phyloP scores from a whole-genome alignment of 2,113 vertebrate species.

The Sitta europaea region DNA sequence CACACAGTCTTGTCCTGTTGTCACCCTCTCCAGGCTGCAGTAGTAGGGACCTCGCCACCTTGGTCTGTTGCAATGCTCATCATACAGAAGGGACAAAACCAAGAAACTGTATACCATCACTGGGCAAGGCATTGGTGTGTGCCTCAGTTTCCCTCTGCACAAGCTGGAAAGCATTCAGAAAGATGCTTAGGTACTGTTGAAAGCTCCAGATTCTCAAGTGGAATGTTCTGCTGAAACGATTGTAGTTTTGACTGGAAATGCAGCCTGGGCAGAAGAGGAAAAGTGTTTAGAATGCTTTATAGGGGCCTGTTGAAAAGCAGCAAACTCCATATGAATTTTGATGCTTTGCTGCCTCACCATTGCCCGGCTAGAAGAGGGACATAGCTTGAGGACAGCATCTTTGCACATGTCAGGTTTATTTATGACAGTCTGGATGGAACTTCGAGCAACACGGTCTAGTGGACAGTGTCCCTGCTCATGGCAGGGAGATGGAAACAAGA shows the following conservation, averaged over 20 bases:
- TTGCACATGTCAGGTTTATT: background rate
- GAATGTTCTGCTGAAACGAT: background rate
- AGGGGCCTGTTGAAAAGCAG: background rate
- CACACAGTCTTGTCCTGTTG: background rate
- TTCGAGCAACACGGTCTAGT: background rate
- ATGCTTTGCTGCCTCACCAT: background rate
- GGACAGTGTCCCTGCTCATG: background rate
- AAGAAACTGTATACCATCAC: rapidly evolving
- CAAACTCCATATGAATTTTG: rapidly evolving
- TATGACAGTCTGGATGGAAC: background rate
- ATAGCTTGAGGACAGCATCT: background rate
- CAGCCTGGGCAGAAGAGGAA: background rate
- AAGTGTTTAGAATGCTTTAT: background rate
- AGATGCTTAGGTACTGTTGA: background rate
- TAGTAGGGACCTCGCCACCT: background rate
- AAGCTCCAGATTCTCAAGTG: background rate
- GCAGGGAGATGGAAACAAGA: background rate
- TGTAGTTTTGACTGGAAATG: background rate
- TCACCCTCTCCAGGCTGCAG: background rate
- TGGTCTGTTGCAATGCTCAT: rapidly evolving
- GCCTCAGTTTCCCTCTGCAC: background rate
- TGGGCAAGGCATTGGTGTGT: background rate
- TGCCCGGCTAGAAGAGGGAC: background rate
- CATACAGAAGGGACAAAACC: background rate
- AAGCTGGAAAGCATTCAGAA: background rate